Percentiles rank a stretch among this genome's conserved stretches.
phyloP scores from a whole-genome alignment of 2,113 vertebrate genomes.

The Pseudorasbora parva region DNA sequence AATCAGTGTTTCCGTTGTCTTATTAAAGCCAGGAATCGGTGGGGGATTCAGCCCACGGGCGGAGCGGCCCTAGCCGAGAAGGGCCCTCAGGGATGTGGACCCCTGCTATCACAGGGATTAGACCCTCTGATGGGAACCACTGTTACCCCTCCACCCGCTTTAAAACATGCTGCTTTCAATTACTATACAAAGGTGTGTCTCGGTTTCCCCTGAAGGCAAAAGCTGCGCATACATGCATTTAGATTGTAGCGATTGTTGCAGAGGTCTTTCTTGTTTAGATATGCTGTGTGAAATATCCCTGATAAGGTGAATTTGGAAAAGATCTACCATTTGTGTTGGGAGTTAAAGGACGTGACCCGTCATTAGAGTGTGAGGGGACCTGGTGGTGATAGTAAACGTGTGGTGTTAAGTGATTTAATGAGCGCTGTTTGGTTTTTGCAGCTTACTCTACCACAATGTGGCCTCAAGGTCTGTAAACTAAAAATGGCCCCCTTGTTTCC shows the following conservation, averaged over 20 bases:
- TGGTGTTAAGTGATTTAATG: slow-evolving; percentile 46
- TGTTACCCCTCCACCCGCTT: slow-evolving; percentile 52
- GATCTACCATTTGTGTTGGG: neutral
- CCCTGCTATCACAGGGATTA: slow-evolving; percentile 68
- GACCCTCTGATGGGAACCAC: slow-evolving; percentile 64
- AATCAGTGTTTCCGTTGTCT: slow-evolving; percentile 77
- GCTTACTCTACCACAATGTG: slow-evolving; percentile 34
- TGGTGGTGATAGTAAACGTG: slow-evolving; percentile 27
- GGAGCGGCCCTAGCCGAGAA: slow-evolving; percentile 62
- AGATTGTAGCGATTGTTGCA: neutral
- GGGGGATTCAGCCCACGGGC: slow-evolving; percentile 73
- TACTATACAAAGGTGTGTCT: slow-evolving; percentile 48
- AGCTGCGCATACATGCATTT: neutral
- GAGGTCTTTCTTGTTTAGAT: neutral
- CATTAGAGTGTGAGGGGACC: slow-evolving; percentile 19
- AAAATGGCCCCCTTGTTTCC: slow-evolving; percentile 47
- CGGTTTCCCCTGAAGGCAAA: slow-evolving; percentile 15
- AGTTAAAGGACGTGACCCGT: neutral
- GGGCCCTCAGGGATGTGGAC: slow-evolving; percentile 61
- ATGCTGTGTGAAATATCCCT: neutral
- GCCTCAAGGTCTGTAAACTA: slow-evolving; percentile 44
- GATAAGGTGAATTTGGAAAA: neutral
- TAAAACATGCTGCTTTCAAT: slow-evolving; percentile 43
- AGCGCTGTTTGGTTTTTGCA: slow-evolving; percentile 38
- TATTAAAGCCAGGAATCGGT: slow-evolving; percentile 79